Conservation (phyloP, 2,888 invertebrate species). For the Ischnura elegans region DNA sequence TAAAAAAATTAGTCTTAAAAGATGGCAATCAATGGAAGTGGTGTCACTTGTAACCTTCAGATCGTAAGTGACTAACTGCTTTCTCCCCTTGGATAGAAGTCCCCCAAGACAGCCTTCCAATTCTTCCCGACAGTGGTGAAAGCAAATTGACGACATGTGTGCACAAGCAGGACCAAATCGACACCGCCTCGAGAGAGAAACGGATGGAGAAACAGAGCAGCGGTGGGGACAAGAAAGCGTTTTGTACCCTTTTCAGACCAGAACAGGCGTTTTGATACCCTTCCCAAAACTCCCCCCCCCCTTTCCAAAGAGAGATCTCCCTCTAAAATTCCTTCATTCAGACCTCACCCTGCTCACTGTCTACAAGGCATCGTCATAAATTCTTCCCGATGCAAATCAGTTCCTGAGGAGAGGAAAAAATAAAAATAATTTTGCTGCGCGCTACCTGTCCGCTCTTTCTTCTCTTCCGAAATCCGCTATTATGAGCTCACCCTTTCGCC, state of each 20-base stretch:
- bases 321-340: background rate
- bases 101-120: too few relatives aligned
- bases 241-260: background rate
- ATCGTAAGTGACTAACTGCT: too few relatives aligned
- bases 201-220: background rate
- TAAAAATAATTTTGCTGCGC: background rate
- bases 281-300: background rate
- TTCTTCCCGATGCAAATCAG: background rate
- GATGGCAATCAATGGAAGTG: too few relatives aligned
- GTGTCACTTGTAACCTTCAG: too few relatives aligned
- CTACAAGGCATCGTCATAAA: background rate
- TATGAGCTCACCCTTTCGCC: background rate
- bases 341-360: background rate
- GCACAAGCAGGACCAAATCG: too few relatives aligned
- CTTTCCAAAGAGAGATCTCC: background rate
- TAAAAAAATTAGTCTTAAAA: too few relatives aligned
- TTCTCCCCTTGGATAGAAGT: too few relatives aligned
- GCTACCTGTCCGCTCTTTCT: background rate
- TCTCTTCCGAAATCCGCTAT: background rate
- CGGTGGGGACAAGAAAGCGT: background rate
- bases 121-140: too few relatives aligned
- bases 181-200: too few relatives aligned
- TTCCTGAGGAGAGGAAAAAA: background rate
- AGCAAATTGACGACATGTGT: too few relatives aligned
- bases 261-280: background rate